A percentile compares a stretch with the other conserved stretches of the same genome.
These are phyloP conservation scores for Umimayanthus kanabou DNA, from an alignment of 92 coral and sea anemone genomes.

Conservation along the genomic window DNA sequence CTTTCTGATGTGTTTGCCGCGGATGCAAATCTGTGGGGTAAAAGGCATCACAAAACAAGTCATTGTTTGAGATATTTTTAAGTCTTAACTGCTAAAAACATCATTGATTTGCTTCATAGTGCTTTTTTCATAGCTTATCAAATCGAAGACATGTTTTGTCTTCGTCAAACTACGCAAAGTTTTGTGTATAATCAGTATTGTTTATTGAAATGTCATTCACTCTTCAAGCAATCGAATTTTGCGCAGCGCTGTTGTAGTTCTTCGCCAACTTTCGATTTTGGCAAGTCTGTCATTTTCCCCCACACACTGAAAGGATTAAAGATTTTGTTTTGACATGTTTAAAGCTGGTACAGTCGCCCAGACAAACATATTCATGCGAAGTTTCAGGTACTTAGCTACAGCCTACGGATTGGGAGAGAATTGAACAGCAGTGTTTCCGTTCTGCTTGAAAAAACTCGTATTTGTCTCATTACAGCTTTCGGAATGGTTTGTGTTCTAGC, in stretches of 20 bases:
- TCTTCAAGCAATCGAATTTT: background rate
- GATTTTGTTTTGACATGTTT: conserved; percentile 15
- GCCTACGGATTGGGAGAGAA: background rate
- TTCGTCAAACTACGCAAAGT: conserved; percentile 15
- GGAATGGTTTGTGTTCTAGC: background rate
- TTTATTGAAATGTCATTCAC: conserved; percentile 16
- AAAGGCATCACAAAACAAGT: background rate
- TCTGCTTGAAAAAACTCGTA: background rate
- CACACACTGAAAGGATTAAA: background rate
- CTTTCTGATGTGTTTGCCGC: background rate
- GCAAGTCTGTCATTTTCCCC: background rate
- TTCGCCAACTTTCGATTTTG: background rate
- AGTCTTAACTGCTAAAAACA: conserved; percentile 4
- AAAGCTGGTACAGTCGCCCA: background rate
- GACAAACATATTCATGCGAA: conserved; percentile 5
- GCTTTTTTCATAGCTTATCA: conserved; percentile 16
- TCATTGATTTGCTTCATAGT: background rate
- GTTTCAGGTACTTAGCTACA: conserved; percentile 26
- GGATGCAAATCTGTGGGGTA: background rate
- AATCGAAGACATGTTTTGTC: conserved; percentile 35
- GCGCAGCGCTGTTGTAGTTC: background rate
- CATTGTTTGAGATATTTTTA: conserved; percentile 4
- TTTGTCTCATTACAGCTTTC: background rate
- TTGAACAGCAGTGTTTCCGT: conserved; percentile 9
- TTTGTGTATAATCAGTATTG: conserved; percentile 1